Evolutionary conservation across 1,140 invertebrate genomes (phyloP).

Genomic region (Adoxophyes honmai): DNA sequence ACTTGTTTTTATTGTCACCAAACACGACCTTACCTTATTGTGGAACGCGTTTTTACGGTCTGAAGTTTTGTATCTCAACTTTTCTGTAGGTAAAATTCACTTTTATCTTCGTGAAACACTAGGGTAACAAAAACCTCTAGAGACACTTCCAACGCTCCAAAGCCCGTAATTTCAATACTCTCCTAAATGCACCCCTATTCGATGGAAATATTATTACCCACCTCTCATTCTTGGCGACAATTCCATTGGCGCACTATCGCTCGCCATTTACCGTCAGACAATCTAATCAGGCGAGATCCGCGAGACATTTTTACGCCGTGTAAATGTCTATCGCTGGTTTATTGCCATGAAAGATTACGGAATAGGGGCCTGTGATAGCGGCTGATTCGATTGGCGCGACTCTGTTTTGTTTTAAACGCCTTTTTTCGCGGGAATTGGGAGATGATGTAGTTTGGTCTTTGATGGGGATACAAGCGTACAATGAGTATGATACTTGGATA

Average conservation of each 20-base stretch:
- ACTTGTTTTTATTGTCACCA: too few relatives aligned
- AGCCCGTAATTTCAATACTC: not conserved
- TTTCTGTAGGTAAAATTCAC: too few relatives aligned
- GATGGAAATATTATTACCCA: constrained; percentile 5
- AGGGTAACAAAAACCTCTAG: too few relatives aligned
- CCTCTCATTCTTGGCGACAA: not conserved
- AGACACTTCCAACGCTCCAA: too few relatives aligned
- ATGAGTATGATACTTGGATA: too few relatives aligned
- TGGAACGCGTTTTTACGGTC: too few relatives aligned
- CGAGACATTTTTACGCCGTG: not conserved
- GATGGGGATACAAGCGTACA: too few relatives aligned
- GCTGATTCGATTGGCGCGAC: constrained; percentile 1
- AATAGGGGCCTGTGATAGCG: not conserved
- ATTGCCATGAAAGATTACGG: constrained; percentile 7
- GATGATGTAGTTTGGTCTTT: not conserved
- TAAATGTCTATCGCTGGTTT: not conserved
- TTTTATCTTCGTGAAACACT: too few relatives aligned
- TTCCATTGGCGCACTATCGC: constrained; percentile 9
- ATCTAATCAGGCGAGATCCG: constrained; percentile 6
- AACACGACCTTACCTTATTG: too few relatives aligned
- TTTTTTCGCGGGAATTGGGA: not conserved
- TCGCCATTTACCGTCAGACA: constrained; percentile 6
- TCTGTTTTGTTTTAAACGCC: not conserved
- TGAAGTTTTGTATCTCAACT: too few relatives aligned
- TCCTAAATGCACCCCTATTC: not conserved